Evolutionary conservation across 2,888 invertebrate species (phyloP), one percentile per base, ranked within the genome.

Genomic region (Drepanosiphum platanoidis): DNA sequence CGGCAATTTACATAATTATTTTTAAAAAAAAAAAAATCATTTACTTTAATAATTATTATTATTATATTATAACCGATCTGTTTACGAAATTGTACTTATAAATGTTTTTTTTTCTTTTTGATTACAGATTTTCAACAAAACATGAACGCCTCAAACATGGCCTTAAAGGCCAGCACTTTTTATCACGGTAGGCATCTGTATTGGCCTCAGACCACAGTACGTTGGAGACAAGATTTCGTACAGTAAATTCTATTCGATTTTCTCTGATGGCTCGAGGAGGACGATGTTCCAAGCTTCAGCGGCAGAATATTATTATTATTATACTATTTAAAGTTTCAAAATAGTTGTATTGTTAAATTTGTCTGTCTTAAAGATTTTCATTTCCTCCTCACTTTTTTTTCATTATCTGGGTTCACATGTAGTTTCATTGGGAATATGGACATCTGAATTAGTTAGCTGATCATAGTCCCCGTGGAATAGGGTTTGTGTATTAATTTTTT

Each of bases 381-480:
- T 68, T 70, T 39, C 68, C 68, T 84, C 77, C 77, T 84, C 84
- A n/a, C 32, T 75, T 52, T 84, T 34, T 70, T 77, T n/a, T 75
- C 36, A 77, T 77, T 52, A 68, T 64, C 68, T 61, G 81, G 81
- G 81, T 61, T 82, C 81, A 82, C 81, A 61, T 80, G n/a, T 68
- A 84, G 68, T 84, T 84, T 84, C 84, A 84, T 84, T 30, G 84
- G 84, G 84, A 84, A 84, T 84, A 84, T 84, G 84, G 84, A 84
- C 84, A 84, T 84, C 84, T 84, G 58, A 77, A 84, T 52, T 70
- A 46, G 27, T 77, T 58, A 77, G 84, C 84, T 84, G 84, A 84
- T 84, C 84, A 84, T 84, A 84, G 77, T 84, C 84, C 84, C 84
- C 77, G 13, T 84, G 84, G 75, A 84, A 84, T 84, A 68, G 84